Conservation (phyloP, 2,113 vertebrate species). For the Zingel zingel region DNA sequence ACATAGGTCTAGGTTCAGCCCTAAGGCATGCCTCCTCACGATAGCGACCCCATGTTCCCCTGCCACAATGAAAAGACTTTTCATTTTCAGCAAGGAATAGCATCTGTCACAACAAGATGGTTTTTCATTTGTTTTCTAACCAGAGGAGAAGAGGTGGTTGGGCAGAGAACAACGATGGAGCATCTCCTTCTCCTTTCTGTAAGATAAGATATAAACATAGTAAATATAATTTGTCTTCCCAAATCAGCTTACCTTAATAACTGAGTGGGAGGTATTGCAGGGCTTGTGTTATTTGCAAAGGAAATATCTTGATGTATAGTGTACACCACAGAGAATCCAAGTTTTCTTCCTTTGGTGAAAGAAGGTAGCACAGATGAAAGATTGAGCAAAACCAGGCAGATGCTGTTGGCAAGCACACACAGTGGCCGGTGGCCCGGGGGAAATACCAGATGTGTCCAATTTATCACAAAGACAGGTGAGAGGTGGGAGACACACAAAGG, state of each 20-base stretch:
- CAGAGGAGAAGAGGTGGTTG: constrained; percentile 21
- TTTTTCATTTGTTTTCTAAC: constrained; percentile 67
- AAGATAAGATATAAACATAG: neutral
- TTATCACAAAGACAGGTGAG: constrained; percentile 71
- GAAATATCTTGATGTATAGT: neutral
- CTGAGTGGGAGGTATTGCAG: neutral
- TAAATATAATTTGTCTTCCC: no score
- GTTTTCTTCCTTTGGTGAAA: constrained; percentile 13
- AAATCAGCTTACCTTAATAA: neutral
- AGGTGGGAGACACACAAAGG: constrained; percentile 54
- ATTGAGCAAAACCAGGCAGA: constrained; percentile 52
- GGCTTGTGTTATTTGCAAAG: constrained; percentile 1
- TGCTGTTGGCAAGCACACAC: constrained; percentile 63
- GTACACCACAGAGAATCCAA: neutral
- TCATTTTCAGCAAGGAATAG: constrained; percentile 33
- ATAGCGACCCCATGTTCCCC: constrained; percentile 27
- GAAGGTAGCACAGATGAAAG: constrained; percentile 37
- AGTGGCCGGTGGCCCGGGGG: constrained; percentile 39
- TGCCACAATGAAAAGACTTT: neutral
- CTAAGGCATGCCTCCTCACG: constrained; percentile 30
- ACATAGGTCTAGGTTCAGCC: constrained; percentile 53
- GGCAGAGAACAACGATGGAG: constrained; percentile 20
- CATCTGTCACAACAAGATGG: constrained; percentile 58
- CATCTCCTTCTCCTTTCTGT: constrained; percentile 14
- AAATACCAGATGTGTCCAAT: constrained; percentile 75